A percentile compares a stretch with the other conserved stretches of the same genome.
Evolutionary conservation across 2,113 vertebrate species (phyloP).

Genomic region (Aramus guarauna): DNA sequence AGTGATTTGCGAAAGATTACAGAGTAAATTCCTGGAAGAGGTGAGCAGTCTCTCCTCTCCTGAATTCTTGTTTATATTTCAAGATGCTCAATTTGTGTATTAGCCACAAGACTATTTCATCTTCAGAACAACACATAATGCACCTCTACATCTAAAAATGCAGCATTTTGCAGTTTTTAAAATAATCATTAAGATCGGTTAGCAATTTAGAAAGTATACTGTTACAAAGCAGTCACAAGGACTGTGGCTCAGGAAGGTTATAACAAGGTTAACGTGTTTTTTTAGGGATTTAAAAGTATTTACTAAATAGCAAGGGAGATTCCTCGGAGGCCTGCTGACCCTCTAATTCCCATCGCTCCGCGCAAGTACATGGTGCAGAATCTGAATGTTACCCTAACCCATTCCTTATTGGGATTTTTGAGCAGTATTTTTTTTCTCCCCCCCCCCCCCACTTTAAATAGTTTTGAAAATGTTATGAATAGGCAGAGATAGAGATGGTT

Average conservation of each 20-base stretch:
- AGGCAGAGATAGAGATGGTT: neutral
- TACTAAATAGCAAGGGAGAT: constrained; percentile 19
- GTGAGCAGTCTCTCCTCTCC: neutral
- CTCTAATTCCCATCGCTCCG: neutral
- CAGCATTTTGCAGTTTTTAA: neutral
- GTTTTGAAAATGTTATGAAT: neutral
- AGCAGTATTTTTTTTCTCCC: neutral
- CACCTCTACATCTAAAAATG: neutral
- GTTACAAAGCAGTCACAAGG: neutral
- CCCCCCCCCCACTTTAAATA: neutral
- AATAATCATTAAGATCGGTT: neutral
- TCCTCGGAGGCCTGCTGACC: neutral
- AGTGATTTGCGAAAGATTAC: neutral
- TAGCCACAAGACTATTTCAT: neutral
- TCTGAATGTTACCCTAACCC: neutral
- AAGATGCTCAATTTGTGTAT: neutral
- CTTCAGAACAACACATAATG: neutral
- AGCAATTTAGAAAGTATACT: neutral
- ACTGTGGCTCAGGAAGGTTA: neutral
- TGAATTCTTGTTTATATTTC: neutral
- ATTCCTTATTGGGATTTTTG: neutral
- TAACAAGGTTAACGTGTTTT: neutral
- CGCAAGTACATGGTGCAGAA: neutral
- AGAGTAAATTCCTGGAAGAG: neutral
- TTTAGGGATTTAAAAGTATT: constrained; percentile 20